Conservation (phyloP, 1,140 invertebrate species). For the Lepidurus couesii region DNA sequence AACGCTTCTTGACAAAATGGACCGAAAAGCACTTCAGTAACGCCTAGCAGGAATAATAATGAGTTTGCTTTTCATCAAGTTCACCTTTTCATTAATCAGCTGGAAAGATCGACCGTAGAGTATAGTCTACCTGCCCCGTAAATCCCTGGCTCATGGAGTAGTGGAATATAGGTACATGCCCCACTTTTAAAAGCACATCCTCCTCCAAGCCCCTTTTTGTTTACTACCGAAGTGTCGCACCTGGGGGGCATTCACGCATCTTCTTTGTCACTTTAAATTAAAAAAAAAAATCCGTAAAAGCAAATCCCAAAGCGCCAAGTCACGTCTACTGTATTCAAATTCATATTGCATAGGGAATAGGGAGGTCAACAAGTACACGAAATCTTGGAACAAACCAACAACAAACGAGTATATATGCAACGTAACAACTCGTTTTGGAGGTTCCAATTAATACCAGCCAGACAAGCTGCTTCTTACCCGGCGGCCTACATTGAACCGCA, state of each 20-base stretch:
- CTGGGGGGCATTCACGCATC: neutral
- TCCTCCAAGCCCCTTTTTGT: neutral
- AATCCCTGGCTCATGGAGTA: slow-evolving; percentile 8
- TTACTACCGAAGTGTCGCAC: neutral
- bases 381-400: neutral
- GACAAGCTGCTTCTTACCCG: neutral
- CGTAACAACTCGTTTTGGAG: neutral
- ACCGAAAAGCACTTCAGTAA: too few species aligned
- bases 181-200: neutral
- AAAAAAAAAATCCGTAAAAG: neutral
- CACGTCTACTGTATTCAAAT: neutral
- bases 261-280: neutral
- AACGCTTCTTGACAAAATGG: too few species aligned
- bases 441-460: slow-evolving; percentile 3
- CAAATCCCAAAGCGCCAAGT: neutral
- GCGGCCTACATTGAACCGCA: neutral
- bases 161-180: neutral
- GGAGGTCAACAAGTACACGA: slow-evolving; percentile 12
- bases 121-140: neutral
- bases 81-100: neutral
- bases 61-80: neutral
- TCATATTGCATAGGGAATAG: neutral
- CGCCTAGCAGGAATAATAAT: neutral
- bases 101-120: neutral
- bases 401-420: neutral